Conservation (phyloP, 1,140 invertebrate species). For the Nixonia krombeini region DNA sequence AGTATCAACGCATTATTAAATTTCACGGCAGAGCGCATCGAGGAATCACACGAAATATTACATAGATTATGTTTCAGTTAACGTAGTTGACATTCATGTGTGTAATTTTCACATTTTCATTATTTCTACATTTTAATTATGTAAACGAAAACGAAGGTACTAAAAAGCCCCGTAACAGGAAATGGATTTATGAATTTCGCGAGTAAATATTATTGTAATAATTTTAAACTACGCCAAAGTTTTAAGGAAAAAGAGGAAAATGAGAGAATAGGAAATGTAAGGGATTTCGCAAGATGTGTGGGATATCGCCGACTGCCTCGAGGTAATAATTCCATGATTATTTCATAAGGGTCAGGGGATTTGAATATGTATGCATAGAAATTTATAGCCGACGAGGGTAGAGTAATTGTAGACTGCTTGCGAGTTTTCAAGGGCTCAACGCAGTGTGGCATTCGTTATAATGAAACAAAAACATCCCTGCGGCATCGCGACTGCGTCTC, state of each 20-base stretch:
- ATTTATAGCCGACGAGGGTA: slow-evolving; percentile 63
- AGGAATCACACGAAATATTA: too few relatives aligned
- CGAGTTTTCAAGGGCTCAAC: slow-evolving; percentile 48
- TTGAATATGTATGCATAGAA: slow-evolving; percentile 69
- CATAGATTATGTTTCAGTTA: too few relatives aligned
- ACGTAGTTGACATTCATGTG: too few relatives aligned
- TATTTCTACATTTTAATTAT: not conserved
- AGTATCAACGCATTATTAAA: too few relatives aligned
- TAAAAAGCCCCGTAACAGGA: too few relatives aligned
- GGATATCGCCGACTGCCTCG: slow-evolving; percentile 49
- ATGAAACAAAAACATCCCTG: slow-evolving; percentile 69
- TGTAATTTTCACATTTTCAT: too few relatives aligned
- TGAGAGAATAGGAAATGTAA: slow-evolving; percentile 8
- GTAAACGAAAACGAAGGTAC: slow-evolving; percentile 11
- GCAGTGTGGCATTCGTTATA: slow-evolving; percentile 51
- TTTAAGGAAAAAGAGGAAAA: slow-evolving; percentile 6
- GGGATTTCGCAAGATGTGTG: slow-evolving; percentile 44
- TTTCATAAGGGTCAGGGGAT: slow-evolving; percentile 61
- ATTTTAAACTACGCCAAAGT: not conserved
- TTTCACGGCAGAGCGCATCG: too few relatives aligned
- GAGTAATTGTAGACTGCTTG: slow-evolving; percentile 61
- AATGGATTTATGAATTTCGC: not conserved
- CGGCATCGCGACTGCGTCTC: slow-evolving; percentile 55
- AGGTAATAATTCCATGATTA: slow-evolving; percentile 69
- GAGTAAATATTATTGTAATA: not conserved